Conservation (phyloP, 2,113 vertebrate genomes). For the Bos javanicus region DNA sequence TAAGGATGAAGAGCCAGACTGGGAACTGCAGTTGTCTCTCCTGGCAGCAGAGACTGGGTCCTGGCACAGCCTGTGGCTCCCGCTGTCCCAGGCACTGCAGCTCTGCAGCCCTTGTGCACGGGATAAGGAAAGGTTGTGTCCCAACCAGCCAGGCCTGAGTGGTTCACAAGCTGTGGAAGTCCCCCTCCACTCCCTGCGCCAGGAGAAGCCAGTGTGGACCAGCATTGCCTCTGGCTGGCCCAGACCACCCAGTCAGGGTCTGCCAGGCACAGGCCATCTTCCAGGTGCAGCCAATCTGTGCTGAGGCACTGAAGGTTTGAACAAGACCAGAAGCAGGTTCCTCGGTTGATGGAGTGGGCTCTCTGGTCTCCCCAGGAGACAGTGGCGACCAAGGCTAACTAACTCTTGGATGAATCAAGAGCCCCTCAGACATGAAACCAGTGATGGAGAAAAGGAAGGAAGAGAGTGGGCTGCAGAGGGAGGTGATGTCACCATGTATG, state of each 20-base stretch:
- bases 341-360: background rate
- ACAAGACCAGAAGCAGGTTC: background rate
- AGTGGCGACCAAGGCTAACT: background rate
- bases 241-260: background rate
- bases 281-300: background rate
- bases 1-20: background rate
- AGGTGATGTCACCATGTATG: background rate
- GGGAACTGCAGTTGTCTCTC: background rate
- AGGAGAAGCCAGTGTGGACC: background rate
- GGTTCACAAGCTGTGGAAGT: background rate
- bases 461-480: background rate
- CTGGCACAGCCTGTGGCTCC: background rate
- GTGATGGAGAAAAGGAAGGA: background rate
- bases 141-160: background rate
- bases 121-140: background rate
- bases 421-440: background rate
- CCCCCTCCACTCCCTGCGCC: no score
- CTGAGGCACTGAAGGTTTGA: background rate
- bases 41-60: rapidly evolving
- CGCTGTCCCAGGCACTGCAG: rapidly evolving
- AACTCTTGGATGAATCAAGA: background rate
- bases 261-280: background rate
- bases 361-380: background rate
- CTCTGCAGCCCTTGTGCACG: rapidly evolving
- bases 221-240: background rate